Base-by-base conservation (phyloP, 2,888 invertebrate species). In the Tuberolachnus salignus region DNA sequence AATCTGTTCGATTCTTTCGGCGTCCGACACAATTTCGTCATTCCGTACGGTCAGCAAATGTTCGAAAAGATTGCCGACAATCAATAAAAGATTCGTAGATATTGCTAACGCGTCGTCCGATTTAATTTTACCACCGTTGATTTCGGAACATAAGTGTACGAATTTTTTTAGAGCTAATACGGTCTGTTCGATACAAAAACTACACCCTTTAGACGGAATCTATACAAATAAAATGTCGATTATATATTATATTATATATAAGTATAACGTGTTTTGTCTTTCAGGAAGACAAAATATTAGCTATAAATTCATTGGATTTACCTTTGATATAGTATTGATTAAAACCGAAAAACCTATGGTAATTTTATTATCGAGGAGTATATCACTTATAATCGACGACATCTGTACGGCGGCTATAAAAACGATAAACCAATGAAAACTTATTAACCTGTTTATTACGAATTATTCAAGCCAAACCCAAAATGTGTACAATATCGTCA, bases 321-420 rank as follows among this genome's bases (percentile, higher is more conserved):
- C 75, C 14, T 49, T 78, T 0, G 16, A 57, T 42, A 78, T 21
- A 26, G 75, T 69, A 11, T 78, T 13, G 3, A 69, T 16, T 23
- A 78, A 49, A 21, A 49, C 11, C 19, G 59, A 57, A 57, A 78
- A n/a, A 0, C 44, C 44, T 3, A 34, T 19, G 1, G 34, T 26
- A 11, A 16, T 78, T 34, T 51, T 49, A 49, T 8, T 49, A 19
- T 59, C 16, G 9, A 69, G 44, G 19, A 78, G 14, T 34, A 59
- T 3, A 46, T 78, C 75, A 11, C 59, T 42, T 34, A 69, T 51
- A 3, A 59, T 6, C 11, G 75, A 78, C n/a, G 67, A 21, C 19
- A 67, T 67, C 42, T 59, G 75, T 67, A 78, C 34, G 1, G 21
- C 49, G 4, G 13, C 75, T 78, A 16, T 59, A 19, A 66, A 46